Conservation (phyloP, 23 tunicate species). For the Diplosoma virens region DNA sequence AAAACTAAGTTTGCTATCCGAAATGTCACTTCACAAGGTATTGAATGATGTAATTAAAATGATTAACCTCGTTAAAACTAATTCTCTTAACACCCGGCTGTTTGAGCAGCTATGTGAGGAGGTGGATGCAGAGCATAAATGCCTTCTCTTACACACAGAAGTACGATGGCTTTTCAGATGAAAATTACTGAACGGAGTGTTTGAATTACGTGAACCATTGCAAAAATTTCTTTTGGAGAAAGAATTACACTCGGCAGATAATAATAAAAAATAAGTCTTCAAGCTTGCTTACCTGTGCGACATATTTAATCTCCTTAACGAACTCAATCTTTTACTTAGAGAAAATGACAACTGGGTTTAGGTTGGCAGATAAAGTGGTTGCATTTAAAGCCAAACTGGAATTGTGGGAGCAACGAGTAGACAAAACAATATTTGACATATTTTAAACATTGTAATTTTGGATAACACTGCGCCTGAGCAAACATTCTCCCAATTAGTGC, state of each 20-base stretch:
- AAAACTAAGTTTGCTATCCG: too few species aligned
- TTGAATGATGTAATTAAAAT: neutral
- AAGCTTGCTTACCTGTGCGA: neutral
- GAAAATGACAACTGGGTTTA: neutral
- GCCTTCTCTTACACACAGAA: neutral
- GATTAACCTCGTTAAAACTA: neutral
- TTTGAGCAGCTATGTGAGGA: neutral
- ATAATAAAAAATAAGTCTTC: neutral
- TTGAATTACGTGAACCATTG: neutral
- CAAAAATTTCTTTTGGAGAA: neutral
- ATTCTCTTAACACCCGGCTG: neutral
- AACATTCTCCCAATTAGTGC: neutral
- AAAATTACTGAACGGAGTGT: neutral
- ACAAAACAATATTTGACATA: constrained; percentile 43
- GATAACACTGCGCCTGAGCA: neutral
- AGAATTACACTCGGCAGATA: neutral
- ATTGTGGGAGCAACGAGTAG: constrained; percentile 19
- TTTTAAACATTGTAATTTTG: constrained; percentile 13
- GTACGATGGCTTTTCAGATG: neutral
- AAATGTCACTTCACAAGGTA: neutral
- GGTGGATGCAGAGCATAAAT: neutral
- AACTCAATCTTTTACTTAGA: neutral
- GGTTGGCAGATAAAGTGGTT: constrained; percentile 38
- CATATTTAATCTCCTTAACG: neutral
- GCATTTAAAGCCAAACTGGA: neutral